Conservation (phyloP, 1,140 invertebrate genomes). For the Homalodisca vitripennis region DNA sequence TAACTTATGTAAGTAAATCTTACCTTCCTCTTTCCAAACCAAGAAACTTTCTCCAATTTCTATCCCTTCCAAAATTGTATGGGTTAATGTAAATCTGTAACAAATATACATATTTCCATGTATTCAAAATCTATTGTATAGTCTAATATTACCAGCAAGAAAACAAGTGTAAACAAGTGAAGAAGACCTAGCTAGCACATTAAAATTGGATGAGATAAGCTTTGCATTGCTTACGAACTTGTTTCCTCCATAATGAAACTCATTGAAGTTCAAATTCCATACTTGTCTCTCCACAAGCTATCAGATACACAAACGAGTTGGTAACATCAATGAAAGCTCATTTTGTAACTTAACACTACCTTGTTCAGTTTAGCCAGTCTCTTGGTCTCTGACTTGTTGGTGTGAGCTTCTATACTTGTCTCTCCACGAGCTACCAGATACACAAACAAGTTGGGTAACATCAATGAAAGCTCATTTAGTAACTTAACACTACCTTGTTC, state of each 20-base stretch:
- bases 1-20: too few species aligned
- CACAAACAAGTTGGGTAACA: slow-evolving; percentile 77
- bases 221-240: too few species aligned
- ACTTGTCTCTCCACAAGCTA: slow-evolving; percentile 86
- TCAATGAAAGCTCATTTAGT: too few species aligned
- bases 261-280: too few species aligned
- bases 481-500: too few species aligned
- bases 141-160: too few species aligned
- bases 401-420: slow-evolving; percentile 90
- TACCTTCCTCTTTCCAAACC: slow-evolving; percentile 71
- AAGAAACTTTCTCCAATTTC: slow-evolving; percentile 89
- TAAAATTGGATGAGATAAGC: too few species aligned
- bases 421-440: slow-evolving; percentile 81
- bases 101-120: slow-evolving; percentile 5
- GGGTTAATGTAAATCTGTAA: slow-evolving; percentile 74
- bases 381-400: slow-evolving; percentile 76
- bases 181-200: too few species aligned
- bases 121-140: too few species aligned
- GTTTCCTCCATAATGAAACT: too few species aligned
- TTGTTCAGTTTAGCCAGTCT: slow-evolving; percentile 61
- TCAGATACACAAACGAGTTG: slow-evolving; percentile 82
- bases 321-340: slow-evolving; percentile 72
- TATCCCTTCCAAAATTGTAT: slow-evolving; percentile 80
- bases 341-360: too few species aligned
- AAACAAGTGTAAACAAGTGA: too few species aligned